A percentile compares a stretch with the other conserved stretches of the same genome.
Conservation (phyloP, 2,888 invertebrate species). For the Desoria tigrina region DNA sequence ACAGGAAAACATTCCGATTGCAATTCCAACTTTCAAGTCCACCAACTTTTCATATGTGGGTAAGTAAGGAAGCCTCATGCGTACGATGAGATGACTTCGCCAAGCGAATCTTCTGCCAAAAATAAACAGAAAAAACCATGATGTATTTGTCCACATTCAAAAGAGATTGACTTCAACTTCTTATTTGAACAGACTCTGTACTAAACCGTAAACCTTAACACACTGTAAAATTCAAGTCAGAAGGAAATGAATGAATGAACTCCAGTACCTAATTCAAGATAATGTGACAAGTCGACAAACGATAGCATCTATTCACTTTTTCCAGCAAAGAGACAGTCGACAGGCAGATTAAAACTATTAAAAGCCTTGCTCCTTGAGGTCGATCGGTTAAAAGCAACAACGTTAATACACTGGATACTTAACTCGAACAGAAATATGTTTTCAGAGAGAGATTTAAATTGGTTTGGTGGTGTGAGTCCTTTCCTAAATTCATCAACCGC, state of each 20-base stretch:
- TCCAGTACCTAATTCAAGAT: constrained; percentile 8
- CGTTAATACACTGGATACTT: no score
- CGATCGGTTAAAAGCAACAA: no score
- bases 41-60: background rate
- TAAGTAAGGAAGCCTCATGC: constrained; percentile 3
- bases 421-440: no score
- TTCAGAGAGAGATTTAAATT: no score
- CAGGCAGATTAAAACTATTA: no score
- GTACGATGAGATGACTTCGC: background rate
- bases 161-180: constrained; percentile 8
- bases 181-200: background rate
- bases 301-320: background rate
- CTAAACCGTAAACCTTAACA: constrained; percentile 5
- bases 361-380: no score
- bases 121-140: constrained; percentile 19
- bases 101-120: constrained; percentile 11
- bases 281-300: constrained; percentile 20
- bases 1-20: background rate
- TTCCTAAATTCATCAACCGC: no score
- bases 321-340: no score
- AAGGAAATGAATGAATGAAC: constrained; percentile 12
- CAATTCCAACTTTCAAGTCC: background rate
- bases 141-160: background rate
- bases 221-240: background rate
- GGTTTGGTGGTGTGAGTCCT: no score